Evolutionary conservation across 2,797 vertebrate genomes (phyloP).

Genomic region (Pangasius djambal): DNA sequence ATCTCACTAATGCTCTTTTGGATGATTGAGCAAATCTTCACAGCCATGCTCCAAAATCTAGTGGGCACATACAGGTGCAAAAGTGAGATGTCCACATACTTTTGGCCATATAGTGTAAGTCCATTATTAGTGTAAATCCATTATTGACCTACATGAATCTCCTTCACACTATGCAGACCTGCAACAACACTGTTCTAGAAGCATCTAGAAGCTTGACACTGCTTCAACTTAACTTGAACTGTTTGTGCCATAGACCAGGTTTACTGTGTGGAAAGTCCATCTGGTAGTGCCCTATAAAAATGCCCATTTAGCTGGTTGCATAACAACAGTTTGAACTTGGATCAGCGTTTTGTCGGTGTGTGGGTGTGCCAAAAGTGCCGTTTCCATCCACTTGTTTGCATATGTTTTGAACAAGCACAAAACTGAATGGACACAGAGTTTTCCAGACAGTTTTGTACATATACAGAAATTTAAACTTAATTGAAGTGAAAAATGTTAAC

Average conservation of each 20-base stretch:
- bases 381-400: neutral
- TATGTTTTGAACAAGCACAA: neutral
- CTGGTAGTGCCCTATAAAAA: slow-evolving; percentile 48
- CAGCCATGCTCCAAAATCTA: neutral
- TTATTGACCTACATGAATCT: neutral
- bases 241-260: neutral
- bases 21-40: neutral
- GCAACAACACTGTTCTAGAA: neutral
- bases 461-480: neutral
- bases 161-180: neutral
- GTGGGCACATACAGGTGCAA: too few relatives aligned
- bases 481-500: neutral
- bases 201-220: too few relatives aligned
- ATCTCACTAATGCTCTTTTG: neutral
- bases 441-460: neutral
- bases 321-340: slow-evolving; percentile 32
- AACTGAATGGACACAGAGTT: neutral
- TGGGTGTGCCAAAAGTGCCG: slow-evolving; percentile 11
- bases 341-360: slow-evolving; percentile 8
- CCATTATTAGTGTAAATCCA: neutral
- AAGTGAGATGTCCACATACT: too few relatives aligned
- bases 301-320: slow-evolving; percentile 57
- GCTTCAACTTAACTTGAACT: neutral
- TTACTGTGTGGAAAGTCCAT: slow-evolving; percentile 15
- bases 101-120: too few relatives aligned